phyloP scores from a whole-genome alignment of 92 coral and sea anemone species.

The Bergia sp. region DNA sequence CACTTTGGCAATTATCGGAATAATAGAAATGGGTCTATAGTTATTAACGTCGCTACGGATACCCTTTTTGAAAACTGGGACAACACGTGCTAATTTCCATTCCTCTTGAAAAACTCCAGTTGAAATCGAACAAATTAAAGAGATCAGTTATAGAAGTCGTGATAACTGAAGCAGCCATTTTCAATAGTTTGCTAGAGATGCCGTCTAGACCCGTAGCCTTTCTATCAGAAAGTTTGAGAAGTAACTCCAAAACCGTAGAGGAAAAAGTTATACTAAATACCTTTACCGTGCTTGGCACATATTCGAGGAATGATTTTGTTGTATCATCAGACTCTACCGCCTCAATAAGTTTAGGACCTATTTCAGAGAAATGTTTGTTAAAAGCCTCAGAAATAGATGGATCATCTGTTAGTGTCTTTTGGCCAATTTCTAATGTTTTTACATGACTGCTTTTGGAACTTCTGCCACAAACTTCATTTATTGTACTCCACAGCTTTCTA shows the following conservation, averaged over 20 bases:
- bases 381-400: conserved; percentile 19
- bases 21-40: conserved; percentile 16
- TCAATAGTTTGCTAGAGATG: conserved; percentile 2
- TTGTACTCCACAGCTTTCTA: conserved; percentile 38
- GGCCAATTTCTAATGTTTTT: conserved; percentile 24
- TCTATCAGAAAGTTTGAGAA: not conserved
- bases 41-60: not conserved
- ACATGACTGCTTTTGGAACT: conserved; percentile 16
- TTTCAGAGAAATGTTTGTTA: conserved; percentile 18
- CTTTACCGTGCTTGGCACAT: conserved; percentile 9
- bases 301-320: conserved; percentile 29
- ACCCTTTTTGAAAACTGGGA: no score
- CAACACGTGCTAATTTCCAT: no score
- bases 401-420: not conserved
- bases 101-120: conserved; percentile 6
- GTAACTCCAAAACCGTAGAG: not conserved
- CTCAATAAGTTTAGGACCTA: conserved; percentile 18
- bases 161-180: conserved; percentile 3
- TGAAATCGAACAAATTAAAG: conserved; percentile 8
- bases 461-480: conserved; percentile 28
- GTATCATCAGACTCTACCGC: not conserved
- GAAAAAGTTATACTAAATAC: conserved; percentile 26
- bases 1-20: conserved; percentile 19
- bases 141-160: not conserved
- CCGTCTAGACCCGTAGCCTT: conserved; percentile 6